A percentile compares a stretch with the other conserved stretches of the same genome.
Evolutionary conservation across 2,888 invertebrate species (phyloP).

Genomic region (Atherix ibis): DNA sequence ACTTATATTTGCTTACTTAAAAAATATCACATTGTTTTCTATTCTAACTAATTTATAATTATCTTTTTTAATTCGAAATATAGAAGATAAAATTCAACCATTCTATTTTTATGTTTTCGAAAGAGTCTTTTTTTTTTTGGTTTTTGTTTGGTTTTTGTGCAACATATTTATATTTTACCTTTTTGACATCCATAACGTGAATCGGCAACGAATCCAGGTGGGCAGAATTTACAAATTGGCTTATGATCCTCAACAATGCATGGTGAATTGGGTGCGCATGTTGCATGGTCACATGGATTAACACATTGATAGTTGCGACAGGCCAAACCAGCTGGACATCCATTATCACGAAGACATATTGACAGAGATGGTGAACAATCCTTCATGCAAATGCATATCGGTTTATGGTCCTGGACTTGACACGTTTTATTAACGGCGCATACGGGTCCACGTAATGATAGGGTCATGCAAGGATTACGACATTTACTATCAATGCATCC

Average conservation of each 20-base stretch:
- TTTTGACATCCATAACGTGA: constrained; percentile 87
- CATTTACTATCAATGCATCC: constrained; percentile 73
- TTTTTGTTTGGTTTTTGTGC: background rate
- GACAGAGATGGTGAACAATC: constrained; percentile 74
- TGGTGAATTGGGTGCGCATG: constrained; percentile 70
- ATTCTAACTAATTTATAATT: no score
- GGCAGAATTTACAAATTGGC: constrained; percentile 92
- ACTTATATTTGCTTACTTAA: no score
- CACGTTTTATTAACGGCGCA: constrained; percentile 75
- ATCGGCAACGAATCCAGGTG: constrained; percentile 82
- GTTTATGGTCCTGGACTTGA: constrained; percentile 73
- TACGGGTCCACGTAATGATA: constrained; percentile 38
- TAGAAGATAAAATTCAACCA: no score
- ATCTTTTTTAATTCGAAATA: no score
- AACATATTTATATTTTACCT: constrained; percentile 60
- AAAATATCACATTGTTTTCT: no score
- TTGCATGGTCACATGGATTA: constrained; percentile 74
- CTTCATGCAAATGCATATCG: constrained; percentile 72
- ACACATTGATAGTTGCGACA: constrained; percentile 80
- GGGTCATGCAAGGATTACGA: constrained; percentile 67
- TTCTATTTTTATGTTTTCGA: constrained; percentile 4
- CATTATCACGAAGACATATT: constrained; percentile 77
- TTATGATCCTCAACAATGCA: constrained; percentile 91
- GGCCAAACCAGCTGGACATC: constrained; percentile 70
- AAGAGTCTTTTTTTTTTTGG: background rate